phyloP scores from a whole-genome alignment of 1,140 invertebrate species.

The Drosophila funebris region DNA sequence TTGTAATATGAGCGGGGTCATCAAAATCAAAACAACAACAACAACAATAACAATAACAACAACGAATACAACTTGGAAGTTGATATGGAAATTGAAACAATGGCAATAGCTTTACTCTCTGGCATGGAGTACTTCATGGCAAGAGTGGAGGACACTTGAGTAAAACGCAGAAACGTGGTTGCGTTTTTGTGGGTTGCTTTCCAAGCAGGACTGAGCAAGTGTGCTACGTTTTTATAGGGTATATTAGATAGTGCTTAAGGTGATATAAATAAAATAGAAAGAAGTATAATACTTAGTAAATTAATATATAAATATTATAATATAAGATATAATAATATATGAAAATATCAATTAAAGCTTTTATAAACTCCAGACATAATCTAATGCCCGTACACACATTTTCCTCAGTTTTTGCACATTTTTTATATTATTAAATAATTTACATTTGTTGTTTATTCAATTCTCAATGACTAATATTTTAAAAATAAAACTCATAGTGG shows the following conservation, averaged over 20 bases:
- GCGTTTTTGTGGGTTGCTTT: slow-evolving; percentile 58
- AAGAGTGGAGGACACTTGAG: slow-evolving; percentile 54
- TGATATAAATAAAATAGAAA: background rate
- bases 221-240: slow-evolving; percentile 1
- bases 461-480: too few relatives aligned
- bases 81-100: slow-evolving; percentile 78
- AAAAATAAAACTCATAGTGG: too few relatives aligned
- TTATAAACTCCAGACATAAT: too few relatives aligned
- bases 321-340: too few relatives aligned
- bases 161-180: slow-evolving; percentile 70
- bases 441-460: too few relatives aligned
- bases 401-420: too few relatives aligned
- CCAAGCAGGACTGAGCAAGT: background rate
- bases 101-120: slow-evolving; percentile 41
- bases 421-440: background rate
- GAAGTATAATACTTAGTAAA: too few relatives aligned
- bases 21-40: slow-evolving; percentile 66
- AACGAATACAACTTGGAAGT: slow-evolving; percentile 15
- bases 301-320: background rate
- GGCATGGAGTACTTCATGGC: slow-evolving; percentile 30
- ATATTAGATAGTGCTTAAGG: background rate
- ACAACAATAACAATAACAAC: slow-evolving; percentile 26
- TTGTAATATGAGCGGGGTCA: slow-evolving; percentile 60
- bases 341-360: too few relatives aligned
- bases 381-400: too few relatives aligned